Percentiles rank a stretch among this genome's conserved stretches.
These are phyloP conservation scores for Leucania comma DNA, from an alignment of 2,888 invertebrate genomes.

Conservation along the genomic window DNA sequence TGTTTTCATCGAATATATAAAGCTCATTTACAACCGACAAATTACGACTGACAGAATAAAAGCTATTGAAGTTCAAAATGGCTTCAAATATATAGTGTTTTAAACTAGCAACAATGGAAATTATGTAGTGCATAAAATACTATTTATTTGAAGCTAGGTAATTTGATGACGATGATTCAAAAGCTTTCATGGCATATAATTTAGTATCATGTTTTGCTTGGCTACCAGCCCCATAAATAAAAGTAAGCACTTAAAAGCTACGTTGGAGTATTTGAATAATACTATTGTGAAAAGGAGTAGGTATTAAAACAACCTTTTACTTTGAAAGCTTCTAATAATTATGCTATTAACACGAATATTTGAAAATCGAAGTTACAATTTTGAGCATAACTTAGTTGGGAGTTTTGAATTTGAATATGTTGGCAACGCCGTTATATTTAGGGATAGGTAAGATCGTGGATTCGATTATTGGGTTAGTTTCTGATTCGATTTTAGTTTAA, in stretches of 20 bases:
- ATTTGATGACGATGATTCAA: conserved; percentile 61
- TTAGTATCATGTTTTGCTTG: conserved; percentile 67
- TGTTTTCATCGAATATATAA: conserved; percentile 45
- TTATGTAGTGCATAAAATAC: conserved; percentile 31
- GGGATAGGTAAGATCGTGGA: background rate
- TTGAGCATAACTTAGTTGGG: background rate
- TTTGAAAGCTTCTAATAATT: conserved; percentile 29
- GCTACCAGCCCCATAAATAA: conserved; percentile 61
- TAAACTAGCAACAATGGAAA: conserved; percentile 43
- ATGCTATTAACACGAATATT: conserved; percentile 28
- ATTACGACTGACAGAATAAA: conserved; percentile 46
- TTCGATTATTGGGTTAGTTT: background rate
- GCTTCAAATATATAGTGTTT: conserved; percentile 50
- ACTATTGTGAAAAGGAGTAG: conserved; percentile 32
- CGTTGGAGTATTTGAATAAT: conserved; percentile 53
- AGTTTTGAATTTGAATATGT: conserved; percentile 13
- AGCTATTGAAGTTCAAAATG: conserved; percentile 45
- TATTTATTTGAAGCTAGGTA: conserved; percentile 36
- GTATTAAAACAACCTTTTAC: conserved; percentile 45
- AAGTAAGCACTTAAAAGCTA: conserved; percentile 64
- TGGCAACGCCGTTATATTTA: background rate
- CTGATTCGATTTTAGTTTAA: background rate
- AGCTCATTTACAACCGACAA: conserved; percentile 46
- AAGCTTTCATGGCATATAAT: conserved; percentile 60
- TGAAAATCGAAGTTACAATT: conserved; percentile 12